Conservation (phyloP, 2,797 vertebrate species). For the Xiphophorus birchmanni region DNA sequence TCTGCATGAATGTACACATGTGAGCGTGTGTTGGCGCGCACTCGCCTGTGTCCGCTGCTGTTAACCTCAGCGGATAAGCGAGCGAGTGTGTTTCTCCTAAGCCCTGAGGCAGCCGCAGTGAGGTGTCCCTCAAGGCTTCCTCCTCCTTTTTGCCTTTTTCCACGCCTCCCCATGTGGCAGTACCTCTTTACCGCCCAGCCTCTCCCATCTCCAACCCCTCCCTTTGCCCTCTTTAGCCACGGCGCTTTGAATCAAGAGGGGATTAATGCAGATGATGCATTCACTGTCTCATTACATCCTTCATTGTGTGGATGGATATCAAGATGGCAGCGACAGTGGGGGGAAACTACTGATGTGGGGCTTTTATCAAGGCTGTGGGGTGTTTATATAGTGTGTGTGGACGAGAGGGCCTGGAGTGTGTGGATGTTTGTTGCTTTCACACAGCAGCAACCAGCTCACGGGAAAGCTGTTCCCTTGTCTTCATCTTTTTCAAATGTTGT, state of each 20-base stretch:
- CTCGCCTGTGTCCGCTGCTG: conserved; percentile 49
- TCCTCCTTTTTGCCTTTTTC: conserved; percentile 8
- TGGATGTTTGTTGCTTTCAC: conserved; percentile 9
- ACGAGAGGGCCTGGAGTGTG: conserved; percentile 21
- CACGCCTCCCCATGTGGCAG: conserved; percentile 26
- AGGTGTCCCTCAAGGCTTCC: conserved; percentile 57
- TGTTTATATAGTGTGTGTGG: conserved; percentile 45
- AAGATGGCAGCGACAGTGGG: conserved; percentile 55
- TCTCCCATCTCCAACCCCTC: conserved; percentile 52
- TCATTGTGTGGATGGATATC: conserved; percentile 52
- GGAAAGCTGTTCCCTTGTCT: background rate
- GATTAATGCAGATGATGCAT: conserved; percentile 74
- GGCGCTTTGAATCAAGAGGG: conserved; percentile 73
- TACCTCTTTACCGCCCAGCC: conserved; percentile 37
- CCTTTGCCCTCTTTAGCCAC: conserved; percentile 71
- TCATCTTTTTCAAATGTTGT: background rate
- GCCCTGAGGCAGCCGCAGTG: conserved; percentile 44
- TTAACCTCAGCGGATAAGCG: conserved; percentile 57
- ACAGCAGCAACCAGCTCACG: background rate
- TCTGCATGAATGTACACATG: conserved; percentile 68
- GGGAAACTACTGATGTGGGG: conserved; percentile 57
- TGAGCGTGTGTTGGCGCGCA: conserved; percentile 54
- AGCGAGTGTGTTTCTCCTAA: conserved; percentile 38
- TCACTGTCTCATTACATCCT: conserved; percentile 67
- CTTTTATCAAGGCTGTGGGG: conserved; percentile 55